These are phyloP conservation scores for Malurus melanocephalus DNA, from an alignment of 2,113 vertebrate genomes.

Conservation along the genomic window DNA sequence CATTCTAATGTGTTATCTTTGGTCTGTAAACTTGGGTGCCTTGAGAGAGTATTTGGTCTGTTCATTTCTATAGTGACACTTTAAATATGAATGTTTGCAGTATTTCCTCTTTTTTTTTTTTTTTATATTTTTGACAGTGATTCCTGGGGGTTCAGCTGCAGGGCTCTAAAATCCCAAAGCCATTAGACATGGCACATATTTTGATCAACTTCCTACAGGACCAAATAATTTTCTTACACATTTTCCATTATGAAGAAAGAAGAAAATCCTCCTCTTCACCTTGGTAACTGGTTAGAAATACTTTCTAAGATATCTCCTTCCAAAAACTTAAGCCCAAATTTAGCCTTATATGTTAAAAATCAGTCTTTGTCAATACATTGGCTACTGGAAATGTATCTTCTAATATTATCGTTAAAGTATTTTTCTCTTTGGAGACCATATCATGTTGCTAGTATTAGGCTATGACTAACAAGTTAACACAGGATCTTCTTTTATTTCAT, in stretches of 20 bases:
- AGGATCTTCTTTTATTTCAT: neutral
- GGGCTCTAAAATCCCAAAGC: neutral
- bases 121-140: neutral
- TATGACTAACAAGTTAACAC: neutral
- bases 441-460: accelerated
- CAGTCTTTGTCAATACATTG: neutral
- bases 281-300: neutral
- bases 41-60: neutral
- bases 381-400: neutral
- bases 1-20: neutral
- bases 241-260: neutral
- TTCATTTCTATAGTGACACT: neutral
- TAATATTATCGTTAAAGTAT: neutral
- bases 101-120: neutral
- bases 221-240: neutral
- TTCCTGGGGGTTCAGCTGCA: neutral
- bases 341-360: neutral
- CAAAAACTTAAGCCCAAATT: neutral
- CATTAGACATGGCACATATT: neutral
- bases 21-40: neutral
- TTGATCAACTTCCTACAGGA: neutral
- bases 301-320: neutral
- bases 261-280: neutral
- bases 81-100: neutral
- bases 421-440: neutral